phyloP scores from a whole-genome alignment of 2,797 vertebrate genomes.

The Cyprinodon diabolis region DNA sequence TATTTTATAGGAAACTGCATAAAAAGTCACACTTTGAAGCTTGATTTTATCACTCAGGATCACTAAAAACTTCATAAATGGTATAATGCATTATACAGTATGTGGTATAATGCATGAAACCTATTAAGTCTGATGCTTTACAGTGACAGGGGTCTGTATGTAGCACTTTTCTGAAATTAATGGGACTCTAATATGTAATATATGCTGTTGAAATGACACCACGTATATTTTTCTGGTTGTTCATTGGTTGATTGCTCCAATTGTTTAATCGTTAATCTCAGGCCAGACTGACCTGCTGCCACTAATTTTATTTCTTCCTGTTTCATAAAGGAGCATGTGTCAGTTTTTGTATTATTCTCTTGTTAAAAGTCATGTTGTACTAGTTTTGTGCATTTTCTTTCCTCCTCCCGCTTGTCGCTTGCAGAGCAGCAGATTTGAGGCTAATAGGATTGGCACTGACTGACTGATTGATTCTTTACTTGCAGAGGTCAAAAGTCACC shows the following conservation, averaged over 20 bases:
- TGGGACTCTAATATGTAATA: conserved; percentile 4
- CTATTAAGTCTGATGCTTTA: background rate
- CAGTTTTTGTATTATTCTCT: conserved; percentile 10
- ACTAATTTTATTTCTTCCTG: background rate
- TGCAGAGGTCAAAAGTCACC: conserved; percentile 8
- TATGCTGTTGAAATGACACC: conserved; percentile 6
- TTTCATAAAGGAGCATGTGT: background rate
- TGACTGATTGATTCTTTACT: conserved; percentile 61
- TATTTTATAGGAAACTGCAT: background rate
- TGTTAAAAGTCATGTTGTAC: too few relatives aligned
- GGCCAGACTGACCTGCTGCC: background rate
- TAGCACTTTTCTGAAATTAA: background rate
- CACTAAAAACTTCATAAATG: background rate
- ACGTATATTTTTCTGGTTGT: background rate
- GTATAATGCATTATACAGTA: background rate
- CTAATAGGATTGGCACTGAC: conserved; percentile 60
- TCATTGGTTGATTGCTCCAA: background rate
- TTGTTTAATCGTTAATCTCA: background rate
- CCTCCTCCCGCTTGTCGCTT: conserved; percentile 20
- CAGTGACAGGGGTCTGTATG: conserved; percentile 1
- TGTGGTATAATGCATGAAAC: background rate
- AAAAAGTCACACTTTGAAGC: background rate
- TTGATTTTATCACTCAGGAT: background rate
- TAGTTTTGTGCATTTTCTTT: conserved; percentile 7
- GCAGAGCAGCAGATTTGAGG: conserved; percentile 28